Base-by-base conservation (phyloP, 2,113 vertebrate genomes). In the Strigops habroptila region DNA sequence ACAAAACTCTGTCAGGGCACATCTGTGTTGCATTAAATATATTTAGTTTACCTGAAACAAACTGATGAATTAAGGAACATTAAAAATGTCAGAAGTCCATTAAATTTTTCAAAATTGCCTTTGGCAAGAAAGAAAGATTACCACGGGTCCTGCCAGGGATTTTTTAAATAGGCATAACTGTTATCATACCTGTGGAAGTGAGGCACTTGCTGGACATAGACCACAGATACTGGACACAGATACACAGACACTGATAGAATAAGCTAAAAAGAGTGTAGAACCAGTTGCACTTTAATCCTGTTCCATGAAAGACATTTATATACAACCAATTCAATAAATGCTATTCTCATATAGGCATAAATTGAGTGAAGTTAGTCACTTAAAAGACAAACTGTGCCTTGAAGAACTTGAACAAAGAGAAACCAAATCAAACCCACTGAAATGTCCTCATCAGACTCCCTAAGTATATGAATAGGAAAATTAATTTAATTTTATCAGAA, bases 401-500 rank as follows among this genome's bases (percentile, higher is more conserved):
- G 62, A 95, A 87, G 55, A 91, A 68, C 19, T 37, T 75, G 82
- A 83, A 63, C 49, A 91, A 84, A 62, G 41, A 62, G 55, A 74
- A 95, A 90, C 28, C 74, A 63, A 82, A 81, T 87, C 62, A 85
- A 9, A 48, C 48, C 46, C 17, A 31, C 43, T 68, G 79, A 85
- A 71, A 85, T 44, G 33, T 79, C 51, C 33, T 94, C 67, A 79
- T 71, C 51, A 53, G 43, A 15, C 33, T 85, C 22, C 24, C 46
- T 75, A 78, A 82, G 62, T 28, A 57, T 13, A 85, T 79, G 43
- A 90, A 59, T 31, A 68, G 57, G 52, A 68, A 68, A 91, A 74
- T 82, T 90, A 85, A 86, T 82, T 94, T 95, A 8, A 67, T 87
- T 91, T 85, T 87, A 82, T 79, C 62, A 88, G 53, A 28, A 51